phyloP scores from a whole-genome alignment of 2,113 vertebrate species.

The Leptobrachium ailaonicum region DNA sequence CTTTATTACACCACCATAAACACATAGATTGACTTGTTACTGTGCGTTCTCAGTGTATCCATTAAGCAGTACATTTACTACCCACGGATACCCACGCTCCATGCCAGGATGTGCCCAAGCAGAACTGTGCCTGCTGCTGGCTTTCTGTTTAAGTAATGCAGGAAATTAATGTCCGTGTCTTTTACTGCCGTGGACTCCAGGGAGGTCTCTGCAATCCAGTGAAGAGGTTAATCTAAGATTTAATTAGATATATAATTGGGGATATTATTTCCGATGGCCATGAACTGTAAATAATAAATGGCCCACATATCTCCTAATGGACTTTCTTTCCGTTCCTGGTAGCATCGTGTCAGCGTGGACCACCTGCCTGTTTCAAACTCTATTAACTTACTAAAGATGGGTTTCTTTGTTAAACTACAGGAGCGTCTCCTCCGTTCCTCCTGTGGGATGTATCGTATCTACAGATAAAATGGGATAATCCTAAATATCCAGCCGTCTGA shows the following conservation, averaged over 20 bases:
- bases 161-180: not conserved
- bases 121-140: constrained; percentile 9
- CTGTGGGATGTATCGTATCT: too few relatives aligned
- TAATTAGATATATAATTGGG: not conserved
- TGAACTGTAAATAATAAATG: constrained; percentile 12
- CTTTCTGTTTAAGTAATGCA: not conserved
- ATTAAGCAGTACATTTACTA: too few relatives aligned
- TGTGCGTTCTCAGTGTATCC: too few relatives aligned
- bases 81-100: too few relatives aligned
- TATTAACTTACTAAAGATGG: constrained; percentile 24
- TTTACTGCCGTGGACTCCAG: not conserved
- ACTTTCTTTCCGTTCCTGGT: not conserved
- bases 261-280: not conserved
- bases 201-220: not conserved
- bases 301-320: not conserved
- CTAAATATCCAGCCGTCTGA: too few relatives aligned
- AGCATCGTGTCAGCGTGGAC: not conserved
- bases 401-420: too few relatives aligned
- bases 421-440: too few relatives aligned
- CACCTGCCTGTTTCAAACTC: constrained; percentile 28
- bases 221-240: constrained; percentile 23
- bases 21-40: too few relatives aligned
- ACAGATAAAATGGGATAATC: too few relatives aligned
- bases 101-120: constrained; percentile 16
- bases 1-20: too few relatives aligned